These are phyloP conservation scores for Cricetomys ansorgei DNA, from an alignment of 2,113 vertebrate species.

Conservation along the genomic window DNA sequence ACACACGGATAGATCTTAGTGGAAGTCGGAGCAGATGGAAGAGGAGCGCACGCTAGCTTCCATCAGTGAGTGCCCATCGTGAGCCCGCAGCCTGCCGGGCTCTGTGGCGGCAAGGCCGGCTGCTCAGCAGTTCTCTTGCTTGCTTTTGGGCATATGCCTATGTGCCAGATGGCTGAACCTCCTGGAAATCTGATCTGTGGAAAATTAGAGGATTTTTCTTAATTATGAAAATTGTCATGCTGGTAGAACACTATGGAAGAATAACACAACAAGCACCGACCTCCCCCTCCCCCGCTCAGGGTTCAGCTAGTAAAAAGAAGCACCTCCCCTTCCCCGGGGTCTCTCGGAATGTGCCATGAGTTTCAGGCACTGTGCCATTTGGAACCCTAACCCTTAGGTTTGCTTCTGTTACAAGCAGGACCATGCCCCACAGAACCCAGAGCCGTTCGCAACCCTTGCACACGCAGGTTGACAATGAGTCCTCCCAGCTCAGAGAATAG, in stretches of 20 bases:
- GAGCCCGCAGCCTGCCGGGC: neutral
- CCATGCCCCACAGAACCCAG: neutral
- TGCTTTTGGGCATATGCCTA: neutral
- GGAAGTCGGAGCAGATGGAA: neutral
- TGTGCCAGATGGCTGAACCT: conserved; percentile 14
- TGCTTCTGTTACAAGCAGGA: too few relatives aligned
- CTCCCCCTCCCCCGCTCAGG: neutral
- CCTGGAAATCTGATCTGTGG: neutral
- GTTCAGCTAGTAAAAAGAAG: neutral
- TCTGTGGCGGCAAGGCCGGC: rapidly evolving
- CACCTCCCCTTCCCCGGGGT: neutral
- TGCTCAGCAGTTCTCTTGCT: neutral
- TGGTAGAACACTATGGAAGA: neutral
- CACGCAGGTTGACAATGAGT: rapidly evolving
- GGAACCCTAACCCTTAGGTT: too few relatives aligned
- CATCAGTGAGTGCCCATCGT: rapidly evolving
- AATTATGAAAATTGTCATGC: neutral
- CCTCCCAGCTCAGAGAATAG: neutral
- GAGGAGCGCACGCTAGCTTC: neutral
- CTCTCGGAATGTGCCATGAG: rapidly evolving
- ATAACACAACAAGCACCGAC: rapidly evolving
- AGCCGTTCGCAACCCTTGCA: neutral
- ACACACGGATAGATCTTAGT: rapidly evolving
- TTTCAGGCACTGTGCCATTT: rapidly evolving
- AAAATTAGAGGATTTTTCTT: neutral